phyloP scores from a whole-genome alignment of 2,113 vertebrate species.

The Lucifuga dentata region DNA sequence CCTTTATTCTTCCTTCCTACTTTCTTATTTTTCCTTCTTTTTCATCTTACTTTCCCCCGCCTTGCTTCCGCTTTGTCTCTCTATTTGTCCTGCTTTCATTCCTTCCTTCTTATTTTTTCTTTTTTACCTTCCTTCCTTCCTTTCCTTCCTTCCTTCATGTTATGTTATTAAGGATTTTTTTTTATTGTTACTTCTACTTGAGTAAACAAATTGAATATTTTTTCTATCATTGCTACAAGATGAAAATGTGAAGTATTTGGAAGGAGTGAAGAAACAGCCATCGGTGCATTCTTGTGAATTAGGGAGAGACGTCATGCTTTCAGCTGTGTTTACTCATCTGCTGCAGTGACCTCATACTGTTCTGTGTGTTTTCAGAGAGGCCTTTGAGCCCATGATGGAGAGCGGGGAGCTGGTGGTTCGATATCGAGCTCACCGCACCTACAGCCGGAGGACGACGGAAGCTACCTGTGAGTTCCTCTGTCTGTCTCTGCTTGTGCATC shows the following conservation, averaged over 20 bases:
- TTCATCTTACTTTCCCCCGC: too few relatives aligned
- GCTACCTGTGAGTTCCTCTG: conserved; percentile 86
- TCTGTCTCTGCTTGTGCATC: neutral
- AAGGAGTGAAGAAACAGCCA: neutral
- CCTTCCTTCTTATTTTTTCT: too few relatives aligned
- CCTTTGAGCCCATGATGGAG: conserved; percentile 90
- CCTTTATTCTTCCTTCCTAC: too few relatives aligned
- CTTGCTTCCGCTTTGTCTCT: too few relatives aligned
- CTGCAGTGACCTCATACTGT: conserved; percentile 13
- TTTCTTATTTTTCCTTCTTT: too few relatives aligned
- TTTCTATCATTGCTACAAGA: too few relatives aligned
- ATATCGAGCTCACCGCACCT: conserved; percentile 89
- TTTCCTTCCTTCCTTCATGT: too few relatives aligned
- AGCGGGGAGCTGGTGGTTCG: conserved; percentile 92
- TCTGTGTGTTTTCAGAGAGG: conserved; percentile 81
- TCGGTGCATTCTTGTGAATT: conserved; percentile 22
- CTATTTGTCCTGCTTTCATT: too few relatives aligned
- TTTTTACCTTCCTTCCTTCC: too few relatives aligned
- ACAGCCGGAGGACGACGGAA: conserved; percentile 90
- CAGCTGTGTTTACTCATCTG: conserved; percentile 34
- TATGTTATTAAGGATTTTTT: too few relatives aligned
- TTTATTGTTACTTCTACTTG: too few relatives aligned
- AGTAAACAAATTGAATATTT: too few relatives aligned
- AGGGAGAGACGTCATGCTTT: neutral
- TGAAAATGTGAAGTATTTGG: conserved; percentile 22